Evolutionary conservation across 2,113 vertebrate species (phyloP), one percentile per base, ranked within the genome.

Genomic region (Grus americana): DNA sequence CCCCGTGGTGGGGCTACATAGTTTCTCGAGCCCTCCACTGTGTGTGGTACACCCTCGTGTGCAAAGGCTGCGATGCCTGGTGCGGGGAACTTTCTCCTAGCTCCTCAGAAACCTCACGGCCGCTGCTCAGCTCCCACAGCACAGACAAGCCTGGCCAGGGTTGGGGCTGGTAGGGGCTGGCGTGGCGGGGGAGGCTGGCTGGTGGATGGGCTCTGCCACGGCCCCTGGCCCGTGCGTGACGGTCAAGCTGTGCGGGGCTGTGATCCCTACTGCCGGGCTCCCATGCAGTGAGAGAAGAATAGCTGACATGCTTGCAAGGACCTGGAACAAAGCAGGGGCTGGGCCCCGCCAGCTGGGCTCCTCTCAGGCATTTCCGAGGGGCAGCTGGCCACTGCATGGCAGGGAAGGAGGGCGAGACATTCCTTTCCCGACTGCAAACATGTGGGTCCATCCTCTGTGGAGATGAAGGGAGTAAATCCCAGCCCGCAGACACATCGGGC

Each of bases 401-500:
- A 68, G 67, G 36, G 63, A 54, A 52, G 49, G 58, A 80, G 63
- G 30, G 44, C 9, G 50, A 65, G 34, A 61, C 19, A 57, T 52
- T 85, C 58, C 36, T 81, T 75, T 84, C 47, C 46, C 0, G 1
- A 22, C 32, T 52, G 40, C 30, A 66, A 75, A 61, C 0, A 0
- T n/a, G 40, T 32, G 15, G 63, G 8, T n/a, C 68, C 21, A 23
- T 40, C 52, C 11, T 62, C 46, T 88, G 40, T 7, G 38, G 30
- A n/a, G 44, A 49, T 0, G 6, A 54, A 76, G 24, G 65, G 42
- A 61, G 38, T 42, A 58, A 78, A 68, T 34, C 42, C 21, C 6
- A 0, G 27, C 36, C 21, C 1, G 1, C 1, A 7, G 78, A 30
- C 54, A 16, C 1, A 0, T 22, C 0, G 1, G 10, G n/a, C 38